phyloP scores from a whole-genome alignment of 2,113 vertebrate species.

The Nipponia nippon region DNA sequence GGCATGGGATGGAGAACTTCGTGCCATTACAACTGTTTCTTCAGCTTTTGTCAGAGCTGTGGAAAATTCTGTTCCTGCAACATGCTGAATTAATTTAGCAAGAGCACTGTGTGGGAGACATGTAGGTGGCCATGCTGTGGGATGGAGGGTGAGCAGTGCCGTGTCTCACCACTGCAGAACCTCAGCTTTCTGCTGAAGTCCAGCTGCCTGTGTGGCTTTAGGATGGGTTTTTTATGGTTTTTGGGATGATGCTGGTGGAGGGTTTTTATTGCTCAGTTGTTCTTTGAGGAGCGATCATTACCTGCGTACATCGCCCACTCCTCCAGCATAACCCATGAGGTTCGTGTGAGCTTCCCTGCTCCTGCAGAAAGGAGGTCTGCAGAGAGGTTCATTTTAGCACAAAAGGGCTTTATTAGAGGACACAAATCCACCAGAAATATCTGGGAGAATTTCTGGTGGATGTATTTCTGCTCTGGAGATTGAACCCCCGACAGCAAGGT shows the following conservation, averaged over 20 bases:
- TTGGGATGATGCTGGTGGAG: not conserved
- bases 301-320: fast-evolving
- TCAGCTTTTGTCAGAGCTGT: not conserved
- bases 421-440: not conserved
- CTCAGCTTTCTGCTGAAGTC: not conserved
- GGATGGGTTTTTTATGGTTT: not conserved
- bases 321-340: not conserved
- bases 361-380: not conserved
- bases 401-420: not conserved
- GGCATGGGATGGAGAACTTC: not conserved
- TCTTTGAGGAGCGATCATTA: fast-evolving
- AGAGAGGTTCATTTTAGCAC: not conserved
- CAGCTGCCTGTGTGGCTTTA: not conserved
- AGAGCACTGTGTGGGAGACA: not conserved
- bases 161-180: fast-evolving
- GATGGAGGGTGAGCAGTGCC: not conserved
- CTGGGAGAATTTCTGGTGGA: not conserved
- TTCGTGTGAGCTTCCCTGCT: not conserved
- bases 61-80: not conserved
- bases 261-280: not conserved
- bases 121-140: not conserved
- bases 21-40: not conserved
- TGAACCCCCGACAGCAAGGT: not conserved
- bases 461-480: fast-evolving
- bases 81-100: not conserved